A percentile compares a stretch with the other conserved stretches of the same genome.
phyloP scores from a whole-genome alignment of 2,113 vertebrate species.

The Junco hyemalis region DNA sequence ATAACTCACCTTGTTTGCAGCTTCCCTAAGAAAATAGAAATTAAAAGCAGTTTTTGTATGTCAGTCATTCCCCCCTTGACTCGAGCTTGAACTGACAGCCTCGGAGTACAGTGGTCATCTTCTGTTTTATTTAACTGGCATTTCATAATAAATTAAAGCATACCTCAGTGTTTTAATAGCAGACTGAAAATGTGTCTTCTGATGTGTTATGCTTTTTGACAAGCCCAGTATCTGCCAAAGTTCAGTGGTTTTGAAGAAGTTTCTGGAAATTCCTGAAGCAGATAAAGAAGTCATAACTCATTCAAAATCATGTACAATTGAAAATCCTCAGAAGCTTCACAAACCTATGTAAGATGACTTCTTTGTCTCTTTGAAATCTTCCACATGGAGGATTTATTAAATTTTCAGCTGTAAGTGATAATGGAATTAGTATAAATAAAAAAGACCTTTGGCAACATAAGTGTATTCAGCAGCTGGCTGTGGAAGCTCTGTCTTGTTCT shows the following conservation, averaged over 20 bases:
- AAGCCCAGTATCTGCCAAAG: neutral
- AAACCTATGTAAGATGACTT: neutral
- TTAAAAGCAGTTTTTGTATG: neutral
- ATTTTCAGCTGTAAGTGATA: neutral
- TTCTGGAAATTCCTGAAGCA: neutral
- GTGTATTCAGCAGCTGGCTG: constrained; percentile 28
- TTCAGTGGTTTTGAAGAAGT: neutral
- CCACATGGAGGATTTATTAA: neutral
- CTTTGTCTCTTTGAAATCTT: constrained; percentile 16
- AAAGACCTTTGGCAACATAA: neutral
- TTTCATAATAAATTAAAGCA: neutral
- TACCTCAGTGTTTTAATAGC: neutral
- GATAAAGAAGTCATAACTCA: neutral
- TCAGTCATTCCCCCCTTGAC: neutral
- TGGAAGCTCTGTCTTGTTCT: constrained; percentile 26
- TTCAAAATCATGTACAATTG: neutral
- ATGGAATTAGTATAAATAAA: neutral
- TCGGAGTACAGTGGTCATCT: neutral
- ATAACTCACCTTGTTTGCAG: neutral
- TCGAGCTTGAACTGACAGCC: neutral
- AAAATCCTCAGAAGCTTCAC: neutral
- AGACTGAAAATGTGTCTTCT: neutral
- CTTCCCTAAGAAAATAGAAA: neutral
- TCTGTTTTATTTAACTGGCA: neutral
- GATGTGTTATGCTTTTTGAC: neutral